A percentile compares a stretch with the other conserved stretches of the same genome.
Evolutionary conservation across 2,113 vertebrate genomes (phyloP).

Genomic region (Cyphomyrus plagiostoma): DNA sequence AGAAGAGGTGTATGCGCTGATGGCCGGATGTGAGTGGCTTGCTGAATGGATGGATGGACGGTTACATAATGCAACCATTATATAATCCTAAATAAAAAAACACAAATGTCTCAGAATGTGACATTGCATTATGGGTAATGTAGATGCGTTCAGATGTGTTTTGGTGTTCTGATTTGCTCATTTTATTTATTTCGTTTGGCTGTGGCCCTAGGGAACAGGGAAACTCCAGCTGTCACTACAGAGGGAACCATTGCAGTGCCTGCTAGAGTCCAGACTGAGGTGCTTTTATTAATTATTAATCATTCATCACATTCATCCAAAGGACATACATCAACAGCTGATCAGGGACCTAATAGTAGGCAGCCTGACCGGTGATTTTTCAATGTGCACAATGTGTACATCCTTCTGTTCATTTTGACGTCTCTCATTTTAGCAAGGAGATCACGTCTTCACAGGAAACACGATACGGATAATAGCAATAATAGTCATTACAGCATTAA

Average conservation of each 20-base stretch:
- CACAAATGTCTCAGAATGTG: neutral
- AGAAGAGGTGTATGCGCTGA: neutral
- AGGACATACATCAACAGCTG: neutral
- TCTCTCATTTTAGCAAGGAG: neutral
- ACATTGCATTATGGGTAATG: neutral
- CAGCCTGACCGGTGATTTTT: neutral
- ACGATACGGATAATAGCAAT: neutral
- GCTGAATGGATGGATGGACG: neutral
- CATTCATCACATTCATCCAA: neutral
- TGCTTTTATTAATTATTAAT: neutral
- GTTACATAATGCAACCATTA: neutral
- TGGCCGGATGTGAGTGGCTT: neutral
- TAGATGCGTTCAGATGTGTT: neutral
- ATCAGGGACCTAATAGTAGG: neutral
- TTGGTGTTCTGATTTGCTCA: neutral
- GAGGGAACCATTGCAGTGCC: neutral
- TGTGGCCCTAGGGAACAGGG: neutral
- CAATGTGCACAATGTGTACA: neutral
- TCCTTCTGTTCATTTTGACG: neutral
- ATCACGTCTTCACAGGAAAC: neutral
- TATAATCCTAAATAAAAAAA: neutral
- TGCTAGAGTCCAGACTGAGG: neutral
- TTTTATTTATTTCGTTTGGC: neutral
- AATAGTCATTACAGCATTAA: neutral
- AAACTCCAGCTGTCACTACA: neutral